Evolutionary conservation across 2,797 vertebrate species (phyloP).

Genomic region (Chelidonichthys spinosus): DNA sequence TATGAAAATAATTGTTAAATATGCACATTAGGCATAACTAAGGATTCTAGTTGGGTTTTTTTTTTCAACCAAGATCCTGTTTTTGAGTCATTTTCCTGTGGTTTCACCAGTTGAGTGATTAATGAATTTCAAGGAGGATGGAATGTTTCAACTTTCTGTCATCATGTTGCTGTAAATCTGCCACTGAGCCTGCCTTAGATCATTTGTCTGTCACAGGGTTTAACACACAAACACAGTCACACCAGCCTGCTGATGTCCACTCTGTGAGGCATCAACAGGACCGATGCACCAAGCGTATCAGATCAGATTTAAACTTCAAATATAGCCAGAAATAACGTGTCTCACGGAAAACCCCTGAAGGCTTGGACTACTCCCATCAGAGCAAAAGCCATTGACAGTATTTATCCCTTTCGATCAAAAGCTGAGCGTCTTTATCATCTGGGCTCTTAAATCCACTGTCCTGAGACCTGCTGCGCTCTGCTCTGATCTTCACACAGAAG

Average conservation of each 20-base stretch:
- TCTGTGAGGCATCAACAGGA: conserved; percentile 4
- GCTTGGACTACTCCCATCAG: conserved; percentile 17
- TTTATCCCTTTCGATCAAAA: conserved; percentile 36
- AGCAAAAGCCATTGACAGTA: conserved; percentile 35
- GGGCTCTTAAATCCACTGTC: conserved; percentile 30
- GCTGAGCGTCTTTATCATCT: conserved; percentile 37
- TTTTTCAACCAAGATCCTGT: not conserved
- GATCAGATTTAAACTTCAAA: conserved; percentile 19
- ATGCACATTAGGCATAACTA: too few relatives aligned
- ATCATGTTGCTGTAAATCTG: conserved; percentile 28
- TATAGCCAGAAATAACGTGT: conserved; percentile 19
- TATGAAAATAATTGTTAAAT: too few relatives aligned
- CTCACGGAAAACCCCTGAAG: conserved; percentile 10
- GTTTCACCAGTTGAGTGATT: conserved; percentile 1
- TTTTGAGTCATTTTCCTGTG: not conserved
- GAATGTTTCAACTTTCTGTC: conserved; percentile 39
- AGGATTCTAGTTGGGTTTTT: too few relatives aligned
- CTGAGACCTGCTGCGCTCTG: conserved; percentile 33
- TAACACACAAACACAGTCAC: not conserved
- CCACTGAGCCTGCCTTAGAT: conserved; percentile 19
- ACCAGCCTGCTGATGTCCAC: not conserved
- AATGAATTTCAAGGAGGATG: conserved; percentile 29
- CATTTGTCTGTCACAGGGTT: conserved; percentile 11
- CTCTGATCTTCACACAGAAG: conserved; percentile 23
- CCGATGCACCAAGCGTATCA: not conserved